Conservation (phyloP, 2,797 vertebrate genomes). For the Fistularia commersonii region DNA sequence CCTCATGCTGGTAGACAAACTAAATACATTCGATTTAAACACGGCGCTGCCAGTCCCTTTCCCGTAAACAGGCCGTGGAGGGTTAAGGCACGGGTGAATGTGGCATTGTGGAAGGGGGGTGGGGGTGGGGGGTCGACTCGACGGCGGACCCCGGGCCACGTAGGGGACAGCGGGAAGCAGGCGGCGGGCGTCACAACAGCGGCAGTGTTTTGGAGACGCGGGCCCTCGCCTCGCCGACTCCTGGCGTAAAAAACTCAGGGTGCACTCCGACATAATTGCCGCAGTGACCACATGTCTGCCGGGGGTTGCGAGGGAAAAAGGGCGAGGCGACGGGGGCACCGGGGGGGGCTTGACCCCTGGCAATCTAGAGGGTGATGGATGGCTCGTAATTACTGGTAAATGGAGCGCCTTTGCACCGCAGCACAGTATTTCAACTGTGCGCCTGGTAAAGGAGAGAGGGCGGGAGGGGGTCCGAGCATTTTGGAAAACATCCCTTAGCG, state of each 20-base stretch:
- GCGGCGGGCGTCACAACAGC: conserved; percentile 66
- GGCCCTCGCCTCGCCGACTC: conserved; percentile 62
- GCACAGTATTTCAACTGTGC: conserved; percentile 77
- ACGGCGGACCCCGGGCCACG: conserved; percentile 51
- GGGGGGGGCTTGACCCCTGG: conserved; percentile 78
- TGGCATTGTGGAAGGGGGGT: conserved; percentile 78
- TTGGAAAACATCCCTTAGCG: conserved; percentile 21
- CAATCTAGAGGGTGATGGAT: conserved; percentile 84
- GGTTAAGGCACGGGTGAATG: conserved; percentile 74
- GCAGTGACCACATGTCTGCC: conserved; percentile 76
- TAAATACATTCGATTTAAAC: conserved; percentile 79
- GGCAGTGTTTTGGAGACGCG: conserved; percentile 59
- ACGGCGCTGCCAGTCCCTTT: conserved; percentile 57
- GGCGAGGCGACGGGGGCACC: conserved; percentile 63
- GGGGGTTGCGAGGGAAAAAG: conserved; percentile 49
- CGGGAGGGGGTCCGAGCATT: conserved; percentile 13
- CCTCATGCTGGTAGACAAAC: conserved; percentile 75
- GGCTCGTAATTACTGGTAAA: conserved; percentile 83
- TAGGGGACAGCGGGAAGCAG: conserved; percentile 59
- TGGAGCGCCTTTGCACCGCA: conserved; percentile 73
- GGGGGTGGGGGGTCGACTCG: conserved; percentile 35
- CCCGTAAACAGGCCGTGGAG: conserved; percentile 60
- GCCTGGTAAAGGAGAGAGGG: conserved; percentile 39
- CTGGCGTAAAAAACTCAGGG: conserved; percentile 73
- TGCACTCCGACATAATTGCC: conserved; percentile 75